Percentiles rank a stretch among this genome's conserved stretches.
Conservation (phyloP, 2,113 vertebrate species). For the Mobula hypostoma region DNA sequence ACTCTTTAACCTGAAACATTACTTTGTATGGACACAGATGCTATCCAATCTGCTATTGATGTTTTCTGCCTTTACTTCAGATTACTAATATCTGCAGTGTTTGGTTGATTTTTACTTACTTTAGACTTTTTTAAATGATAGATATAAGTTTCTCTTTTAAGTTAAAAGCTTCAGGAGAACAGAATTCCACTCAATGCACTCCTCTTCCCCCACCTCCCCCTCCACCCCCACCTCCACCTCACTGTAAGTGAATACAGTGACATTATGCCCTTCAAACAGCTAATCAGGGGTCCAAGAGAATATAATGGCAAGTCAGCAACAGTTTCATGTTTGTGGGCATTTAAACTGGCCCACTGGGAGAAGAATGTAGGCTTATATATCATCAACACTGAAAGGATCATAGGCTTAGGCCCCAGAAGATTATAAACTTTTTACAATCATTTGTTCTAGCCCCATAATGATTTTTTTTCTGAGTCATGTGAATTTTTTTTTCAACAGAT, state of each 20-base stretch:
- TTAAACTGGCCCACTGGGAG: too few relatives aligned
- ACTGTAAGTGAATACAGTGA: background rate
- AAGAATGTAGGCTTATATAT: background rate
- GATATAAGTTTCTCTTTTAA: background rate
- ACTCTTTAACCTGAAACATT: too few relatives aligned
- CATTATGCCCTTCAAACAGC: background rate
- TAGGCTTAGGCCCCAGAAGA: background rate
- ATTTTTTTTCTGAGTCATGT: background rate
- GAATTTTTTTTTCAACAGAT: background rate
- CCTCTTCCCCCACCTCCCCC: too few relatives aligned
- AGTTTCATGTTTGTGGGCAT: too few relatives aligned
- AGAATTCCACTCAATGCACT: background rate
- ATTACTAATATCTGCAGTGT: too few relatives aligned
- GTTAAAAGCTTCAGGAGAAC: background rate
- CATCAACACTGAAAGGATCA: background rate
- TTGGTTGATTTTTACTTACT: too few relatives aligned
- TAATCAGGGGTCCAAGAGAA: constrained; percentile 4
- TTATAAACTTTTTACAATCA: constrained; percentile 2
- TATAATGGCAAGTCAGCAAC: background rate
- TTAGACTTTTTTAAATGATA: background rate
- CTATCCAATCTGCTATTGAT: too few relatives aligned
- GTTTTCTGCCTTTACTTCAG: too few relatives aligned
- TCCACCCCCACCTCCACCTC: too few relatives aligned
- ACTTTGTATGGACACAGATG: too few relatives aligned
- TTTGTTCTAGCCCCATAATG: background rate